Percentiles rank a stretch among this genome's conserved stretches.
Evolutionary conservation across 2,113 vertebrate genomes (phyloP).

Genomic region (Psilopogon haemacephalus): DNA sequence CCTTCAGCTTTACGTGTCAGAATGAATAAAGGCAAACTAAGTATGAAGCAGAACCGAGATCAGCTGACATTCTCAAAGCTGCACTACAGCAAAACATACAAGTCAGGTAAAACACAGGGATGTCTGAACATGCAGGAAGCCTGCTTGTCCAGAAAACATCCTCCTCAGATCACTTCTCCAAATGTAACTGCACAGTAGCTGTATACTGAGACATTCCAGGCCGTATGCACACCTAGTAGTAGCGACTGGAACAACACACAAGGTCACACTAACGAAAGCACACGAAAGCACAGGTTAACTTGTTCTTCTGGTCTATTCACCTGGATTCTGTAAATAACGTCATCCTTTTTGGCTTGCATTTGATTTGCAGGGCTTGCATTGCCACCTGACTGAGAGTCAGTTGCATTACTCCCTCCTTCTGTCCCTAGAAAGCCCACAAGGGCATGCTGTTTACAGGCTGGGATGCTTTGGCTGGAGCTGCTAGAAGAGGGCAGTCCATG

Average conservation of each 20-base stretch:
- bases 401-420: constrained; percentile 78
- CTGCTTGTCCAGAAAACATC: background rate
- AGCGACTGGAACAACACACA: background rate
- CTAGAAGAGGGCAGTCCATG: constrained; percentile 87
- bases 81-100: background rate
- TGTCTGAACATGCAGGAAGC: background rate
- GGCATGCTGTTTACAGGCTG: constrained; percentile 93
- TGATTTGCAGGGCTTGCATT: constrained; percentile 83
- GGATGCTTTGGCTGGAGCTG: constrained; percentile 97
- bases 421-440: constrained; percentile 92
- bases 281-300: background rate
- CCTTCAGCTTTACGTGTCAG: background rate
- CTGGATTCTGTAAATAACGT: constrained; percentile 96
- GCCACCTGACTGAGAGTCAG: constrained; percentile 77
- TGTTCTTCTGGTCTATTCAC: constrained; percentile 73
- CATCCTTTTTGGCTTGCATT: constrained; percentile 86
- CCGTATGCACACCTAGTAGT: fast-evolving
- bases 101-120: background rate
- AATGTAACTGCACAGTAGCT: background rate
- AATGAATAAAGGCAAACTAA: background rate
- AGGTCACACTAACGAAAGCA: background rate
- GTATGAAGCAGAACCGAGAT: background rate
- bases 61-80: background rate
- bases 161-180: background rate
- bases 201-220: background rate